Percentiles rank a stretch among this genome's conserved stretches.
phyloP scores from a whole-genome alignment of 2,797 vertebrate species.

The Coracias cyanogaster region DNA sequence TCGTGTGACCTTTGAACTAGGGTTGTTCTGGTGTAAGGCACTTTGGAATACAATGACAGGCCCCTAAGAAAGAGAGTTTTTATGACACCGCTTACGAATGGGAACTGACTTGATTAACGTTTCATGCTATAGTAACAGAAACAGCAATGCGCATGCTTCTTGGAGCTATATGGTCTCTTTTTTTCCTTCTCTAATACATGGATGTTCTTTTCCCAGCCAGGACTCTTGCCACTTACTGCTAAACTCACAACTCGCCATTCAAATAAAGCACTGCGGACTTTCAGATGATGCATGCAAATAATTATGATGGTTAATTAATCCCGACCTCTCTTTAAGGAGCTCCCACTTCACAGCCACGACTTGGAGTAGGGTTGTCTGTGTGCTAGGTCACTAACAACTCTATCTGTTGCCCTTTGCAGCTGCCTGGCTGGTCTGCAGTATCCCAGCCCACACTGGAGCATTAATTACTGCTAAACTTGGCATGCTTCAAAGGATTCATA shows the following conservation, averaged over 20 bases:
- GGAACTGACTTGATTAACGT: not conserved
- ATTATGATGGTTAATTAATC: slow-evolving; percentile 50
- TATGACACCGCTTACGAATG: not conserved
- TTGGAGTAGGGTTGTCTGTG: not conserved
- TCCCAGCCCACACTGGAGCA: slow-evolving; percentile 47
- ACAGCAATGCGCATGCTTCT: not conserved
- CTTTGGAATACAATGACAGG: not conserved
- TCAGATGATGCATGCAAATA: slow-evolving; percentile 61
- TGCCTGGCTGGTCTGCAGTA: slow-evolving; percentile 58
- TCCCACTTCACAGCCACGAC: not conserved
- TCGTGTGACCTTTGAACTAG: not conserved
- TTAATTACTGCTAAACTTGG: slow-evolving; percentile 68
- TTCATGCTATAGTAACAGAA: not conserved
- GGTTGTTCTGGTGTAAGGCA: not conserved
- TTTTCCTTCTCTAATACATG: not conserved
- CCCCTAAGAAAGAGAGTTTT: not conserved
- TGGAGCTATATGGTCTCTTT: not conserved
- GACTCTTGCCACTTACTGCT: slow-evolving; percentile 14
- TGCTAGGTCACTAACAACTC: slow-evolving; percentile 73
- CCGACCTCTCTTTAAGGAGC: slow-evolving; percentile 58
- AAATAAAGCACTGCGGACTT: slow-evolving; percentile 37
- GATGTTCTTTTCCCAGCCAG: not conserved
- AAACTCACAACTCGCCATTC: slow-evolving; percentile 9
- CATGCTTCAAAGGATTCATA: slow-evolving; percentile 65
- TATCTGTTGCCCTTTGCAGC: slow-evolving; percentile 76